Conservation (phyloP, 2,888 invertebrate genomes). For the Drosophila formosana region DNA sequence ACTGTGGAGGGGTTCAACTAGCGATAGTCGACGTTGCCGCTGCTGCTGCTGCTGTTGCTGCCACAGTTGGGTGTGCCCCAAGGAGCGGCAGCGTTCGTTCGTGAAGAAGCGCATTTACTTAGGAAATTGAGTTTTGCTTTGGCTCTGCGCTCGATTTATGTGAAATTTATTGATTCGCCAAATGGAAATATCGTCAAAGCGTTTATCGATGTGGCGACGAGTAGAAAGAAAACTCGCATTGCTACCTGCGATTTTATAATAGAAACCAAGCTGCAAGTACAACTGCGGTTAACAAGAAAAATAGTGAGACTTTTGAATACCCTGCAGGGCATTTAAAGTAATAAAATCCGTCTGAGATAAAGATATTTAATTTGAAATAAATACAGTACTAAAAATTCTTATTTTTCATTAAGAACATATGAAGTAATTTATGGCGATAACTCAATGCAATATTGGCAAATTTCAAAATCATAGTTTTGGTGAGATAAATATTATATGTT, state of each 20-base stretch:
- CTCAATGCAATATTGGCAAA: too few relatives aligned
- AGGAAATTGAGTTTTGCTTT: constrained; percentile 52
- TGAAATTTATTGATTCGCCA: constrained; percentile 73
- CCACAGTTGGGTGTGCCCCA: constrained; percentile 48
- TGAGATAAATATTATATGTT: too few relatives aligned
- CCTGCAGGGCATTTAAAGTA: background rate
- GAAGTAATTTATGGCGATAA: too few relatives aligned
- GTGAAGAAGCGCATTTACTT: constrained; percentile 68
- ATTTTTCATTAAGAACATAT: too few relatives aligned
- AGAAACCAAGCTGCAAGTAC: constrained; percentile 34
- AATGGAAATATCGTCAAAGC: constrained; percentile 47
- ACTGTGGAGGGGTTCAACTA: constrained; percentile 21
- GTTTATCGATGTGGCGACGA: constrained; percentile 12
- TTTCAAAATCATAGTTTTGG: too few relatives aligned
- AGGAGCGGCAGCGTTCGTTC: constrained; percentile 71
- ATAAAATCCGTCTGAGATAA: background rate
- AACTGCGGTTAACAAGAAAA: constrained; percentile 12
- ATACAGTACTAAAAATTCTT: too few relatives aligned
- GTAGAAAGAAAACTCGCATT: constrained; percentile 10
- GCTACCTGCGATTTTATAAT: constrained; percentile 55
- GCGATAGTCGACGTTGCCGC: constrained; percentile 4
- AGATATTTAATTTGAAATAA: too few relatives aligned
- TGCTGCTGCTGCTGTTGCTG: constrained; percentile 13
- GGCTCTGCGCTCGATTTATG: constrained; percentile 54
- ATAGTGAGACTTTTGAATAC: constrained; percentile 1